These are phyloP conservation scores for Harpalus rufipes DNA, from an alignment of 2,888 invertebrate species.

Conservation along the genomic window DNA sequence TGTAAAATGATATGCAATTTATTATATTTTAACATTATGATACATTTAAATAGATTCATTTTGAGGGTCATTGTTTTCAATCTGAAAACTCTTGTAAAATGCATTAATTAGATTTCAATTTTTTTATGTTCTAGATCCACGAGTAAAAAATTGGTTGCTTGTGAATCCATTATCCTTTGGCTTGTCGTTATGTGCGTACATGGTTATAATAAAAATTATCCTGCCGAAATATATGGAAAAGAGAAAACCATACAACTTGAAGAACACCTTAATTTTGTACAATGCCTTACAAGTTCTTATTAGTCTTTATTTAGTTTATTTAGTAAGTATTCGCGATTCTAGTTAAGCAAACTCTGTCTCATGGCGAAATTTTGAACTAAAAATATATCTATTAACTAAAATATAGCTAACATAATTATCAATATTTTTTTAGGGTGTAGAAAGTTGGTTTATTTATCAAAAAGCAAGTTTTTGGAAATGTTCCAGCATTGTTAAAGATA, in stretches of 20 bases:
- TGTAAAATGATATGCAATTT: no score
- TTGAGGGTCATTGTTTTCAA: no score
- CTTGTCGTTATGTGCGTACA: not conserved
- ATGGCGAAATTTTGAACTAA: no score
- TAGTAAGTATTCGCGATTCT: no score
- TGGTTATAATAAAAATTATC: not conserved
- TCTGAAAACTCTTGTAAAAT: no score
- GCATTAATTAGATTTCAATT: no score
- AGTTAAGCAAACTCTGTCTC: no score
- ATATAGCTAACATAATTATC: no score
- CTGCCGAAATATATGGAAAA: slow-evolving; percentile 31
- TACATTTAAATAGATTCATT: no score
- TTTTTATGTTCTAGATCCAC: not conserved
- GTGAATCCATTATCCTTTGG: not conserved
- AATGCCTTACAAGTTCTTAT: slow-evolving; percentile 1
- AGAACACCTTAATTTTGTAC: slow-evolving; percentile 7
- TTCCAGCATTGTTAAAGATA: not conserved
- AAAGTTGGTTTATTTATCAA: not conserved
- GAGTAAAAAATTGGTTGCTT: not conserved
- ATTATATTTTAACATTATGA: no score
- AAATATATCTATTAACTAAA: no score
- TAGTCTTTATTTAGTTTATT: slow-evolving; percentile 5
- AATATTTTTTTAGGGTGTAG: not conserved
- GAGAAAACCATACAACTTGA: slow-evolving; percentile 9
- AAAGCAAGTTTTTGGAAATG: not conserved